These are phyloP conservation scores for Drosophila demipolita DNA, from an alignment of 2,888 invertebrate genomes.

Conservation along the genomic window DNA sequence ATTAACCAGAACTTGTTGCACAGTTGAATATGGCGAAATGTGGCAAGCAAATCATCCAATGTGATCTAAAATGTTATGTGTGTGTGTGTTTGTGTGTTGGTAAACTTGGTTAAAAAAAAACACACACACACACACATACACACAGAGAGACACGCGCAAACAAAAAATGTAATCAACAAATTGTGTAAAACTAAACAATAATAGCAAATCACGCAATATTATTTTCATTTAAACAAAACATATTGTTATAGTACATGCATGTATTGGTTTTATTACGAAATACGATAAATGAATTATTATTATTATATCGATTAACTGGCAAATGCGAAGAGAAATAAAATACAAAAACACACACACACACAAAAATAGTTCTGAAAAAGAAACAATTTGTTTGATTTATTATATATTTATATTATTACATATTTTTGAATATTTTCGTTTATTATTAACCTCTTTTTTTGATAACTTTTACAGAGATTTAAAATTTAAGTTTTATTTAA, in stretches of 20 bases:
- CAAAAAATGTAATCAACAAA: conserved; percentile 7
- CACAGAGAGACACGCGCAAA: conserved; percentile 10
- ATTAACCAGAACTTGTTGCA: conserved; percentile 46
- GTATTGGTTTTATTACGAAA: conserved; percentile 79
- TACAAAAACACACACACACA: conserved; percentile 51
- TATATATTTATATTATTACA: too few species aligned
- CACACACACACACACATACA: neutral
- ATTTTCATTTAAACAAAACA: conserved; percentile 65
- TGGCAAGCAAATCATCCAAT: neutral
- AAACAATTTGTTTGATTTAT: conserved; percentile 32
- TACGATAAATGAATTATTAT: conserved; percentile 80
- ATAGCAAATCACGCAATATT: conserved; percentile 68
- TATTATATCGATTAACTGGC: conserved; percentile 66
- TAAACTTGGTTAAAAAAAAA: conserved; percentile 11
- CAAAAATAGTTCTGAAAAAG: conserved; percentile 56
- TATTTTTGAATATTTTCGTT: neutral
- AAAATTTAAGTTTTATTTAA: neutral
- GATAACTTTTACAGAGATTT: neutral
- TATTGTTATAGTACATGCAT: conserved; percentile 54
- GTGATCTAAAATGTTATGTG: conserved; percentile 2
- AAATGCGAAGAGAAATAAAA: conserved; percentile 59
- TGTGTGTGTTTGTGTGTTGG: conserved; percentile 1
- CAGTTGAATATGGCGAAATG: conserved; percentile 18
- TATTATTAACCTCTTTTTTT: neutral
- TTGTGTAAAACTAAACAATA: conserved; percentile 52